Conservation (phyloP, 37 sponge, comb jelly and placozoan genomes). For the Halichondria panicea region DNA sequence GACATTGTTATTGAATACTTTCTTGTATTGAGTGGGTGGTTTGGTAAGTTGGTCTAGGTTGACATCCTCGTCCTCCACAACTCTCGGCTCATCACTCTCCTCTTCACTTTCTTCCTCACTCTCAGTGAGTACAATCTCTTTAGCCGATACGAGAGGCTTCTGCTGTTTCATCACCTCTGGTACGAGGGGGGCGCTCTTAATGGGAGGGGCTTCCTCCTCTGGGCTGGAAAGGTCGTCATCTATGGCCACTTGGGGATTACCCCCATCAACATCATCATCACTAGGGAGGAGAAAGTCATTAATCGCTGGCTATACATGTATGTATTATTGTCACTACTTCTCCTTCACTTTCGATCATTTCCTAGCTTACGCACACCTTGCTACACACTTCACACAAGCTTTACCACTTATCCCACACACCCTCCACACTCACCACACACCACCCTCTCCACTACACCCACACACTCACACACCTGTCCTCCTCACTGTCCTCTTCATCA, state of each 20-base stretch:
- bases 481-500: constrained; percentile 35
- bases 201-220: constrained; percentile 11
- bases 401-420: background rate
- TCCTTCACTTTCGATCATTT: too few relatives aligned
- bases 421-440: background rate
- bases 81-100: constrained; percentile 2
- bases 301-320: too few relatives aligned
- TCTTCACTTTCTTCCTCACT: constrained; percentile 58
- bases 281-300: background rate
- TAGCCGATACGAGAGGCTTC: constrained; percentile 40
- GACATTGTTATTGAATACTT: background rate
- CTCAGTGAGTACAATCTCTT: constrained; percentile 58
- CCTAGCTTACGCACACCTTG: too few relatives aligned
- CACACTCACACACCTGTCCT: constrained; percentile 25
- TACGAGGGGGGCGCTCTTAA: background rate
- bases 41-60: background rate
- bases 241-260: constrained; percentile 29
- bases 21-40: background rate
- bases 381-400: too few relatives aligned
- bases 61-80: constrained; percentile 7
- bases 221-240: constrained; percentile 65
- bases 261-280: constrained; percentile 37
- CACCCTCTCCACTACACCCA: background rate
- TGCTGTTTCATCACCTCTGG: constrained; percentile 2
- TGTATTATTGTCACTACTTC: too few relatives aligned